Percentiles rank a stretch among this genome's conserved stretches.
Conservation (phyloP, 1,140 invertebrate genomes). For the Drosophila parvula region DNA sequence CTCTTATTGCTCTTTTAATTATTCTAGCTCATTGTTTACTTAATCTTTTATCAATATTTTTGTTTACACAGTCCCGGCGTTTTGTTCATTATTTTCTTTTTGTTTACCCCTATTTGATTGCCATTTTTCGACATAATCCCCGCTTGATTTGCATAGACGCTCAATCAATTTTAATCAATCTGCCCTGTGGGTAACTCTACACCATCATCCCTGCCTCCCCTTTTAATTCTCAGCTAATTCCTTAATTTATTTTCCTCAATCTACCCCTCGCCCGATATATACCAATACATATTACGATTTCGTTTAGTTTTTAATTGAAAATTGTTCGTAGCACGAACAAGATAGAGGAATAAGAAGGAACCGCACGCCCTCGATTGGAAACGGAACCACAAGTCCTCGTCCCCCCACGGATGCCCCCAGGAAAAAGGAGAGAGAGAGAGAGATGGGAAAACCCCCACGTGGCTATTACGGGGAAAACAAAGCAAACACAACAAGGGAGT, state of each 20-base stretch:
- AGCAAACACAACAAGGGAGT: constrained; percentile 9
- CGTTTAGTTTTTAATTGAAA: constrained; percentile 48
- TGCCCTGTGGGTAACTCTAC: constrained; percentile 12
- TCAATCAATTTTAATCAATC: constrained; percentile 49
- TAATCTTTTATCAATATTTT: constrained; percentile 23
- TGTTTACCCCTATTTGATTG: constrained; percentile 16
- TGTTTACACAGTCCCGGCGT: constrained; percentile 2
- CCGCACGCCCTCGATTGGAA: constrained; percentile 11
- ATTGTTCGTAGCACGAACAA: constrained; percentile 20
- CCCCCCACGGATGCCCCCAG: constrained; percentile 1
- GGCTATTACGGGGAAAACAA: constrained; percentile 27
- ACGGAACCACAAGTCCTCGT: not conserved
- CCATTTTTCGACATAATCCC: constrained; percentile 31
- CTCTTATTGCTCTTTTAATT: not conserved
- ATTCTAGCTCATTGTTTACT: constrained; percentile 18
- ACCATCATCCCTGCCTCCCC: not conserved
- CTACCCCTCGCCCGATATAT: constrained; percentile 4
- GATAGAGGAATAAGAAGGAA: constrained; percentile 9
- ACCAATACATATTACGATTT: constrained; percentile 23
- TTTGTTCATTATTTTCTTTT: constrained; percentile 28
- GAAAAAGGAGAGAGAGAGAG: not conserved
- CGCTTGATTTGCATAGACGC: constrained; percentile 37
- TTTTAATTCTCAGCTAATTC: constrained; percentile 27
- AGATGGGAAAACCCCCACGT: constrained; percentile 20
- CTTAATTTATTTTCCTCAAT: constrained; percentile 15